Evolutionary conservation across 1,140 invertebrate species (phyloP), one percentile per base, ranked within the genome.

Genomic region (Coptotermes formosanus): DNA sequence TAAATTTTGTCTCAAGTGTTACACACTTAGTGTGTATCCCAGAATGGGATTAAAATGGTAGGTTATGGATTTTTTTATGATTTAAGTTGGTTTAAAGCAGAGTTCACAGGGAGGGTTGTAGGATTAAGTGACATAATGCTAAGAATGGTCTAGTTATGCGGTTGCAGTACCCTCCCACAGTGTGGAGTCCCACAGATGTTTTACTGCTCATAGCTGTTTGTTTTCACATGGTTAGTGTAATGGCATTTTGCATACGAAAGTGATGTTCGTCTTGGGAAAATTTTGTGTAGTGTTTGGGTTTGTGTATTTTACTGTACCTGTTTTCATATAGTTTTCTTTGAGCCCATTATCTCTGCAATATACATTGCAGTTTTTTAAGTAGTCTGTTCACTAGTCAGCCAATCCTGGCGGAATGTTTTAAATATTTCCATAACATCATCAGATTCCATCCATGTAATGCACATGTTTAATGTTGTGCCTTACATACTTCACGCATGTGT

Each of bases 311-410:
- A 89, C 88, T 89, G 87, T 88, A 89, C 88, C 89, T 89, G 89
- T 89, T 88, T 88, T 89, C 89, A 89, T 86, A 87, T 86, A 85
- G 87, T 90, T 89, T 89, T 89, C 89, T 90, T 90, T 88, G 89
- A 89, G 14, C n/a, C 64, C n/a, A 16, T 55, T 55, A 21, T 12
- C 52, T 19, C 52, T 55, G 14, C 4, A 55, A 4, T 55, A 14
- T 8, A 9, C 64, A 75, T 75, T 75, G n/a, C n/a, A 30, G n/a
- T 75, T 75, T 30, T n/a, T 11, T 16, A 30, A 14, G 52, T 55
- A 55, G 52, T 55, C n/a, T 75, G 64, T 75, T 75, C 59, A 30
- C 64, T 75, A 75, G 64, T 75, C 64, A 75, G 64, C 64, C 64
- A 75, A 25, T 75, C 25, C n/a, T 75, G 25, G 64, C 14, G n/a